Conservation (phyloP, 2,888 invertebrate genomes). For the Elysia crispata region DNA sequence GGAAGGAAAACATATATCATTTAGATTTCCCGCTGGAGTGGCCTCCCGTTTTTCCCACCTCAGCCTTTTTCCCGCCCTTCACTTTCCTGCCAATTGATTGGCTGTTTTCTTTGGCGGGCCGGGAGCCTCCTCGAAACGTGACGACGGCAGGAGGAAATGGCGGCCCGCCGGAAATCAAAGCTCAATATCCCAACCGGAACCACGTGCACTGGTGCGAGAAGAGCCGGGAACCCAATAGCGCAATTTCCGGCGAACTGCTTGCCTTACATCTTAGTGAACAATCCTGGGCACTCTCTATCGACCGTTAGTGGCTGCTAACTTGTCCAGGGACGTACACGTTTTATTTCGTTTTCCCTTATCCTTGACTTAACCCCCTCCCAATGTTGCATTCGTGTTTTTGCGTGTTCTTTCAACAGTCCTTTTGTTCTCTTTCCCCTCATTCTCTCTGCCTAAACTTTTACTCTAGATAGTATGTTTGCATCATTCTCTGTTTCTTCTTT, state of each 20-base stretch:
- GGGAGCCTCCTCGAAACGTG: slow-evolving; percentile 43
- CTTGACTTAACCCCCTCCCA: neutral
- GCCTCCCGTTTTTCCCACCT: neutral
- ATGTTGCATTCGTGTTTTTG: too few relatives aligned
- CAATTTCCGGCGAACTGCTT: slow-evolving; percentile 56
- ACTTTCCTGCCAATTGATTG: slow-evolving; percentile 46
- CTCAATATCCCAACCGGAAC: slow-evolving; percentile 56
- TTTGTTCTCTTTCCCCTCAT: too few relatives aligned
- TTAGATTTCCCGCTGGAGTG: slow-evolving; percentile 49
- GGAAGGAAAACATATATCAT: slow-evolving; percentile 50
- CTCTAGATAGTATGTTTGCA: too few relatives aligned
- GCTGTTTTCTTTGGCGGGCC: slow-evolving; percentile 43
- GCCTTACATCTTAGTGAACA: slow-evolving; percentile 53
- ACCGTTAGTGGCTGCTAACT: slow-evolving; percentile 1
- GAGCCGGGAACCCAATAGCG: slow-evolving; percentile 55
- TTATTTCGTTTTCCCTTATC: neutral
- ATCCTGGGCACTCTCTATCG: slow-evolving; percentile 22
- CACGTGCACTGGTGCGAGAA: slow-evolving; percentile 49
- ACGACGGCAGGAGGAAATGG: slow-evolving; percentile 42
- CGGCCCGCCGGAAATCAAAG: slow-evolving; percentile 55
- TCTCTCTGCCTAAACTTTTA: too few relatives aligned
- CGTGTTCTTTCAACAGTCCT: too few relatives aligned
- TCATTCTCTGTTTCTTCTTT: neutral
- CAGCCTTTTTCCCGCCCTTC: slow-evolving; percentile 39
- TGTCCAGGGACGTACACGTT: neutral